Evolutionary conservation across 2,888 invertebrate species (phyloP).

Genomic region (Polydrusus cervinus): DNA sequence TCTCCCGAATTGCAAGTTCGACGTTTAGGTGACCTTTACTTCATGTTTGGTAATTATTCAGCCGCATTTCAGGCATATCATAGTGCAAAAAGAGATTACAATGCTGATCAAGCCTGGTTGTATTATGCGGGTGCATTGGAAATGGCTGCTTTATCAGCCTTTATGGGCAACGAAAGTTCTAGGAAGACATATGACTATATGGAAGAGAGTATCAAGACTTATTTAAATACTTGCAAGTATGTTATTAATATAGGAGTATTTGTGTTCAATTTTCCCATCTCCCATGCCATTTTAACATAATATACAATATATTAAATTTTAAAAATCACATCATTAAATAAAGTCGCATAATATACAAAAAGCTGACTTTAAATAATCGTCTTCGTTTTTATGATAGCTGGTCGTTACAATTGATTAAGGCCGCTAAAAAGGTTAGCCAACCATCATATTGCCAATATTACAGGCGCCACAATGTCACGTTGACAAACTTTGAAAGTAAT

Average conservation of each 20-base stretch:
- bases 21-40: conserved; percentile 94
- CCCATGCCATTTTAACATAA: no score
- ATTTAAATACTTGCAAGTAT: conserved; percentile 91
- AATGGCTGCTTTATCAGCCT: conserved; percentile 95
- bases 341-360: no score
- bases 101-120: conserved; percentile 97
- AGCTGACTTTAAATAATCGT: no score
- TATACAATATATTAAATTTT: no score
- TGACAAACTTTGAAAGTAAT: no score
- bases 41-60: conserved; percentile 95
- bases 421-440: no score
- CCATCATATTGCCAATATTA: no score
- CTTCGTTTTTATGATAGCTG: no score
- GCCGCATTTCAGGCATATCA: conserved; percentile 96
- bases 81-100: conserved; percentile 97
- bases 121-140: conserved; percentile 97
- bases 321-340: no score
- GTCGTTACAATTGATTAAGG: no score
- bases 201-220: conserved; percentile 95
- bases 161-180: conserved; percentile 87
- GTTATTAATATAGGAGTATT: conserved; percentile 55
- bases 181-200: conserved; percentile 91
- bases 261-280: no score
- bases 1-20: conserved; percentile 94
- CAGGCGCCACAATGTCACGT: no score